Base-by-base conservation (phyloP, 2,888 invertebrate species). In the Silvanus unidentatus region DNA sequence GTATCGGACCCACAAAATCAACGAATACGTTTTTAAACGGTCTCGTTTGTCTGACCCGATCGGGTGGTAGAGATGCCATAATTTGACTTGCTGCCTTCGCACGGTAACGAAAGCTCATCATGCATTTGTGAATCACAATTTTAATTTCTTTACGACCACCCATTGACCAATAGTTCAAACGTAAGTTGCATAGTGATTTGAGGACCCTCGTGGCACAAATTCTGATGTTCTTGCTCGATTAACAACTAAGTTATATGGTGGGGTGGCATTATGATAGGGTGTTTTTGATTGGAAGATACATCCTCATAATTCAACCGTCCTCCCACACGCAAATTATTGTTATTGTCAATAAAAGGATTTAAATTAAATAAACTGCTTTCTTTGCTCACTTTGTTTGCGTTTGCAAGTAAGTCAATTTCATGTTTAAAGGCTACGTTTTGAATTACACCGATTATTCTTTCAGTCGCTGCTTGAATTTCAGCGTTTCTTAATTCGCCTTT, bases 1-100 rank as follows among this genome's bases (percentile, higher is more conserved):
- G 3, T 9, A 48, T 14, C 9, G 45, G 45, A 2, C 43, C 48
- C 1, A 36, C 39, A 12, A 45, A 48, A 34, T 50, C 50, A 11
- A 50, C 40, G 11, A 48, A 48, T 10, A 14, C 13, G n/a, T 10
- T 35, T 1, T 16, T 1, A 38, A 48, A 50, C 2, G 45, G 36
- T n/a, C 43, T 8, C 16, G n/a, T n/a, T n/a, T n/a, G 16, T 3
- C 15, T 30, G 40, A 6, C 28, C 16, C 11, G 43, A 16, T 40
- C 43, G 11, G 4, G 5, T 8, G 3, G 30, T 3, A 2, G 49
- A 30, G 43, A 16, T 4, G 40, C 47, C 44, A 47, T 47, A 34
- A 22, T 32, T 3, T 13, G 32, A 6, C 4, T 32, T 4, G 5
- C 10, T n/a, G 5, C 32, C 3, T 3, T 5, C n/a, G 32, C 32